Conservation (phyloP, 1,140 invertebrate genomes). For the Bradysia coprophila region DNA sequence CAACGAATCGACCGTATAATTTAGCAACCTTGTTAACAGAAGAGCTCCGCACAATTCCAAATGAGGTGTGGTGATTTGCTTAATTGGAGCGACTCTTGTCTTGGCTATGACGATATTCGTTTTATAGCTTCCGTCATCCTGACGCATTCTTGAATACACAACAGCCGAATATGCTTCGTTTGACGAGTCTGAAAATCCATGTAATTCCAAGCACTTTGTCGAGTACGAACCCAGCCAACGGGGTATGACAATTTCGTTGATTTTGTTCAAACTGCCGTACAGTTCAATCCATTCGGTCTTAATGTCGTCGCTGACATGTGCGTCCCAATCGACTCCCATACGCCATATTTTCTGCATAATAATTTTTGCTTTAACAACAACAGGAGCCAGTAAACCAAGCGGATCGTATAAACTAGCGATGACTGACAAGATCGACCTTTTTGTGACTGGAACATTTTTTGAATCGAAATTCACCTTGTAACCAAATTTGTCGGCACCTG, state of each 20-base stretch:
- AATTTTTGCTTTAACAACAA: not conserved
- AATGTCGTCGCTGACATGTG: slow-evolving; percentile 7
- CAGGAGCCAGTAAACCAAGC: not conserved
- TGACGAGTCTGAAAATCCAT: slow-evolving; percentile 21
- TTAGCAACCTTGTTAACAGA: slow-evolving; percentile 6
- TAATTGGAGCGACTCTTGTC: slow-evolving; percentile 14
- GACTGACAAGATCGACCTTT: not conserved
- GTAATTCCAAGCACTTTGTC: slow-evolving; percentile 6
- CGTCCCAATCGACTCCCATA: slow-evolving; percentile 14
- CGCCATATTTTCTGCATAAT: not conserved
- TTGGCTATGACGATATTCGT: slow-evolving; percentile 10
- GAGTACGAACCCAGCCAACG: slow-evolving; percentile 3
- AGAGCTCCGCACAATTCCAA: slow-evolving; percentile 12
- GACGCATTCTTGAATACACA: slow-evolving; percentile 13
- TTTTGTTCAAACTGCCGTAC: slow-evolving; percentile 4
- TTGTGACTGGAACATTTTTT: slow-evolving; percentile 12
- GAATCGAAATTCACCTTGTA: slow-evolving; percentile 11
- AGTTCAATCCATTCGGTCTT: slow-evolving; percentile 8
- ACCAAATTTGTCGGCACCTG: slow-evolving; percentile 5
- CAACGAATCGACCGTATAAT: slow-evolving; percentile 1
- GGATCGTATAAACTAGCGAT: not conserved
- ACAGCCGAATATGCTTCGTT: slow-evolving; percentile 17
- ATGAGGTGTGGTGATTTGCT: slow-evolving; percentile 11
- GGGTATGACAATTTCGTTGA: slow-evolving; percentile 8
- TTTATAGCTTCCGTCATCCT: not conserved